Base-by-base conservation (phyloP, 2,888 invertebrate genomes). In the Eilema caniola region DNA sequence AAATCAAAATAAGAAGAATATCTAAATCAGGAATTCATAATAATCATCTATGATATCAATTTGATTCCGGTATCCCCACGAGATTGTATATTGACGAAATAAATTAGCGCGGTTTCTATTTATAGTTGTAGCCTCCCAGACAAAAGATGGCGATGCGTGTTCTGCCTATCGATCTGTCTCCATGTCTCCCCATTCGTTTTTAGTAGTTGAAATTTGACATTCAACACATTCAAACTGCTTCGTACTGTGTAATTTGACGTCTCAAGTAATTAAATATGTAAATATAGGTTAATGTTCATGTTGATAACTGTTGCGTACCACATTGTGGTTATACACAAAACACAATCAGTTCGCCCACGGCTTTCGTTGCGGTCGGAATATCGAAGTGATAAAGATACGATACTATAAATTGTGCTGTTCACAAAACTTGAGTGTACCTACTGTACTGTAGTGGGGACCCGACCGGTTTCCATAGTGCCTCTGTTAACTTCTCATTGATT, bases 311-410 rank as follows among this genome's bases (percentile, higher is more conserved):
- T 62, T 66, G 31, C 41, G 63, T 61, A 69, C 24, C 65, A 37
- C 16, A 24, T 56, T 64, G 72, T 31, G 72, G 72, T 73, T 57
- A 59, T n/a, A 64, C 23, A 61, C 63, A 25, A 61, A 60, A 20
- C 47, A 66, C 47, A 73, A 66, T 70, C 73, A 73, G 73, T 73
- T 33, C 57, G 33, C 16, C 70, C 62, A 62, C 68, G 59, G 25
- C 73, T 62, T 62, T 73, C 41, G 62, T 65, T 66, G 70, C 68
- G 73, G 66, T 56, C 67, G 66, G 61, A 61, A 31, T 69, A 53
- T 23, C 37, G 62, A 37, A 37, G 33, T 67, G 74, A 71, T 71
- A 74, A 66, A 63, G 56, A 66, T 53, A 66, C 66, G 56, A 66
- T 53, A 41, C 31, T 71, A 71, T 70, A 63, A 64, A 67, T 67